Conservation (phyloP, 2,888 invertebrate genomes). For the Tetranychus piercei region DNA sequence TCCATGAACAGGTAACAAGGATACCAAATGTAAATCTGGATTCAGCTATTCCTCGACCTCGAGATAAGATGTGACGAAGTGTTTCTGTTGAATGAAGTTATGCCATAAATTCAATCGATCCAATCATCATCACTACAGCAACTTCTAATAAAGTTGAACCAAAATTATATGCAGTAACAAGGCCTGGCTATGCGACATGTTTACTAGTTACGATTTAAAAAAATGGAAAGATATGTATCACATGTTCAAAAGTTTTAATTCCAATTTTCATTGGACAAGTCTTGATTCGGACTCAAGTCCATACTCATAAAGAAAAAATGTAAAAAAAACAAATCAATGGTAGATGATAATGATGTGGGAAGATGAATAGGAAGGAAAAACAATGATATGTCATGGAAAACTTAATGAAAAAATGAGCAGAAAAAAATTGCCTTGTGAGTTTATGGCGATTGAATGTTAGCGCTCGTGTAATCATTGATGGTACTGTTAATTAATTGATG, state of each 20-base stretch:
- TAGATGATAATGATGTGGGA: background rate
- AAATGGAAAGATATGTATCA: background rate
- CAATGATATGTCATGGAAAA: background rate
- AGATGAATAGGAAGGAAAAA: background rate
- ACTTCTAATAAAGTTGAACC: too few relatives aligned
- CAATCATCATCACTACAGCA: too few relatives aligned
- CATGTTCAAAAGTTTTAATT: background rate
- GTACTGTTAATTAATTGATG: too few relatives aligned
- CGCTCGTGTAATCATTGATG: too few relatives aligned
- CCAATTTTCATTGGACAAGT: background rate
- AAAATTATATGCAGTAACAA: too few relatives aligned
- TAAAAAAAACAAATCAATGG: background rate
- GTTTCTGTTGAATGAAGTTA: slow-evolving; percentile 50
- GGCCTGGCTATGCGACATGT: too few relatives aligned
- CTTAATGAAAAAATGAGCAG: background rate
- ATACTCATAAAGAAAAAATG: background rate
- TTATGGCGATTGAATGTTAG: background rate
- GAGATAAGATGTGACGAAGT: slow-evolving; percentile 52
- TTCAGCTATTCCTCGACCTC: slow-evolving; percentile 50
- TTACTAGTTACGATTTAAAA: too few relatives aligned
- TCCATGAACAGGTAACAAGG: slow-evolving; percentile 54
- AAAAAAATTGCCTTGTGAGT: background rate
- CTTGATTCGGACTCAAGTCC: background rate
- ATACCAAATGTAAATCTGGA: slow-evolving; percentile 53
- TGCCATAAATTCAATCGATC: slow-evolving; percentile 38